Evolutionary conservation across 2,113 vertebrate genomes (phyloP).

Genomic region (Hydrolagus affinis): DNA sequence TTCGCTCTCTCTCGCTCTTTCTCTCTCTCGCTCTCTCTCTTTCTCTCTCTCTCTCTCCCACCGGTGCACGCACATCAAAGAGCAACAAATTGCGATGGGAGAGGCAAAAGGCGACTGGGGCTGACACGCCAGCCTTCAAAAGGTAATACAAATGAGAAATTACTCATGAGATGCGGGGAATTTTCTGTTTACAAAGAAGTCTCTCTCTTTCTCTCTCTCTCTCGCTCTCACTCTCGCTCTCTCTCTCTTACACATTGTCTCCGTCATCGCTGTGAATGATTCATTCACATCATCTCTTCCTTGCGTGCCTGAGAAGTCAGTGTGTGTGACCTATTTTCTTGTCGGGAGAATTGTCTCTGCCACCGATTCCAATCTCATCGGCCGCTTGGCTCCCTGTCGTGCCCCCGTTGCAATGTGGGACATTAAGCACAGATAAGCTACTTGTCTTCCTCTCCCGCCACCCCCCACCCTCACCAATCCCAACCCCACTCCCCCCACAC

Average conservation of each 20-base stretch:
- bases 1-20: not conserved
- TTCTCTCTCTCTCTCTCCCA: too few species aligned
- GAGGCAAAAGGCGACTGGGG: too few species aligned
- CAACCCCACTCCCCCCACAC: too few species aligned
- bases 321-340: not conserved
- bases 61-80: not conserved
- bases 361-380: not conserved
- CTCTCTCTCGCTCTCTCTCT: not conserved
- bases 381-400: not conserved
- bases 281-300: not conserved
- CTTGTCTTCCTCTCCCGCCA: not conserved
- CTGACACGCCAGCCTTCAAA: too few species aligned
- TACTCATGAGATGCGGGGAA: not conserved
- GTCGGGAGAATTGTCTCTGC: not conserved
- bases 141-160: not conserved
- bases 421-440: not conserved
- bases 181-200: not conserved
- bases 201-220: too few species aligned
- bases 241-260: not conserved
- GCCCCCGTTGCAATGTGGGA: not conserved
- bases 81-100: not conserved
- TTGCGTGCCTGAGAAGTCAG: slow-evolving; percentile 1
- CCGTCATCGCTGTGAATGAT: not conserved
- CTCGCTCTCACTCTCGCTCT: too few species aligned
- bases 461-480: too few species aligned